Percentiles rank a stretch among this genome's conserved stretches.
These are phyloP conservation scores for Eupithecia centaureata DNA, from an alignment of 2,888 invertebrate species.

Conservation along the genomic window DNA sequence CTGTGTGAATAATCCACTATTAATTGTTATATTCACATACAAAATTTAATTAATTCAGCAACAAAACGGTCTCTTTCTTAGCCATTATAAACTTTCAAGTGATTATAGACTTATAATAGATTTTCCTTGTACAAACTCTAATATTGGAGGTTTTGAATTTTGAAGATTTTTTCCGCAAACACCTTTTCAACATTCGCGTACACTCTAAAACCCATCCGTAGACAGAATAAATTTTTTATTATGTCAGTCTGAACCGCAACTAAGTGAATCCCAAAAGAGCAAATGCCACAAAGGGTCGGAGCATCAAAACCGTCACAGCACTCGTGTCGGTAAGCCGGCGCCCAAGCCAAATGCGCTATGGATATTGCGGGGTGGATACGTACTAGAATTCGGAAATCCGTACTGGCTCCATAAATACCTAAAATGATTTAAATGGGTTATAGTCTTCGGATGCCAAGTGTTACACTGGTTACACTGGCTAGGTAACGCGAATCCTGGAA, in stretches of 20 bases:
- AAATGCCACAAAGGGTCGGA: slow-evolving; percentile 28
- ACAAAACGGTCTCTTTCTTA: too few species aligned
- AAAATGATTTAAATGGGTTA: too few species aligned
- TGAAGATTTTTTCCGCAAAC: not conserved
- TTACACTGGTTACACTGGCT: too few species aligned
- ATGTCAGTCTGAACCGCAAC: slow-evolving; percentile 20
- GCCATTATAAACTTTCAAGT: too few species aligned
- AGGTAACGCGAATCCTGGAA: too few species aligned
- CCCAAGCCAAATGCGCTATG: slow-evolving; percentile 35
- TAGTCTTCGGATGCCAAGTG: too few species aligned
- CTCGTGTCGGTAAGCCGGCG: slow-evolving; percentile 26
- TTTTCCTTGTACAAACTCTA: not conserved
- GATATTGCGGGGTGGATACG: slow-evolving; percentile 17
- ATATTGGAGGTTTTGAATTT: not conserved
- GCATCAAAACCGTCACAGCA: slow-evolving; percentile 36
- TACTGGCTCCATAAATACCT: too few species aligned
- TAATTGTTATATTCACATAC: too few species aligned
- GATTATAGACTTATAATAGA: too few species aligned
- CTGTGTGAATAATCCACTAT: too few species aligned
- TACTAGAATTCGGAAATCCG: slow-evolving; percentile 24
- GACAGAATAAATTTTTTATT: slow-evolving; percentile 21
- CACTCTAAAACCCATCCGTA: slow-evolving; percentile 19
- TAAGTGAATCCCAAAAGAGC: slow-evolving; percentile 34
- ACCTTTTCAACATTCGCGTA: not conserved
- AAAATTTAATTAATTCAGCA: too few species aligned